Percentiles rank a stretch among this genome's conserved stretches.
Evolutionary conservation across 2,113 vertebrate species (phyloP).

Genomic region (Salminus brasiliensis): DNA sequence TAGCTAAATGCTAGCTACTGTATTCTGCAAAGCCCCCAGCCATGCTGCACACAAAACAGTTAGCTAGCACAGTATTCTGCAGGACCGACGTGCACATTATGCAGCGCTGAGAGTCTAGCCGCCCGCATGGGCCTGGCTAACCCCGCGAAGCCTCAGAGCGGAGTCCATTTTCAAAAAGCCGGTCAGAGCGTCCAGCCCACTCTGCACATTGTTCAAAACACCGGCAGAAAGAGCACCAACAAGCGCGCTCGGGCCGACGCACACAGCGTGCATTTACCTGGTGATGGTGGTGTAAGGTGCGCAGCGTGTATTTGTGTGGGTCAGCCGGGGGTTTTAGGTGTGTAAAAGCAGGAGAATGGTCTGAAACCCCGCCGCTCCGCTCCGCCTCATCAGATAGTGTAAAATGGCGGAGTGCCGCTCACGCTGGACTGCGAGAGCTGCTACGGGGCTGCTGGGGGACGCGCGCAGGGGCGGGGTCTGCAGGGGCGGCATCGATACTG

Average conservation of each 20-base stretch:
- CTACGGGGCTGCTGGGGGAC: constrained; percentile 64
- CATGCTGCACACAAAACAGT: too few relatives aligned
- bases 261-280: constrained; percentile 59
- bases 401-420: constrained; percentile 84
- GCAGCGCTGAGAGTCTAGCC: too few relatives aligned
- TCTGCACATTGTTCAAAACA: constrained; percentile 50
- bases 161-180: constrained; percentile 65
- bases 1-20: too few relatives aligned
- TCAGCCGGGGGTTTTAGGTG: constrained; percentile 18
- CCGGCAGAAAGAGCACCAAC: neutral
- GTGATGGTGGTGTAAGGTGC: constrained; percentile 45
- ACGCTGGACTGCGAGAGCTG: constrained; percentile 53
- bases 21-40: too few relatives aligned
- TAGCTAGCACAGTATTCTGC: too few relatives aligned
- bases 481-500: too few relatives aligned
- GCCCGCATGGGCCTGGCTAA: neutral
- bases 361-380: constrained; percentile 69
- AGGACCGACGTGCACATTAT: too few relatives aligned
- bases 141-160: neutral
- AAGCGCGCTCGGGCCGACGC: neutral
- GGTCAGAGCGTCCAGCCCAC: constrained; percentile 55
- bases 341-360: constrained; percentile 43
- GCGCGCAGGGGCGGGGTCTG: constrained; percentile 26
- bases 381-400: constrained; percentile 81
- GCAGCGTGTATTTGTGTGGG: constrained; percentile 52